Evolutionary conservation across 2,797 vertebrate genomes (phyloP).

Genomic region (Cephalopachus bancanus): DNA sequence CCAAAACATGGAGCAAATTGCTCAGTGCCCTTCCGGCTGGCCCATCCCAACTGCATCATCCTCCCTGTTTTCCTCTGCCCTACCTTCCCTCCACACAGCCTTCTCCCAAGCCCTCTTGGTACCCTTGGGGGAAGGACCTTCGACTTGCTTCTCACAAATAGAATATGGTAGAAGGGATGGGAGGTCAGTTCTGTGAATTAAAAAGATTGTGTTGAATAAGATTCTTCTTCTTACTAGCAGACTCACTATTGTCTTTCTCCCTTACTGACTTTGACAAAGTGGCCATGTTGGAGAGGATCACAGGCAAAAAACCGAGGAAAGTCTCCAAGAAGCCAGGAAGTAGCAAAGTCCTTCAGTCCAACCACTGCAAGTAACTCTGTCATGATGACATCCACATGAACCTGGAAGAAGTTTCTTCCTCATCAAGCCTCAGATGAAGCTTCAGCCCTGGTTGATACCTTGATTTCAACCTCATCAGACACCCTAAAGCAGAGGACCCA

Average conservation of each 20-base stretch:
- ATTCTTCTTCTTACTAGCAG: not conserved
- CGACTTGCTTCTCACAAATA: not conserved
- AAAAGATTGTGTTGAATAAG: not conserved
- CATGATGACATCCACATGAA: not conserved
- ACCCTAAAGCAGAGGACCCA: not conserved
- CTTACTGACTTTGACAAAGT: not conserved
- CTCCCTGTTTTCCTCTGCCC: rapidly evolving
- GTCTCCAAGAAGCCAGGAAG: rapidly evolving
- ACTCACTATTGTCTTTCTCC: not conserved
- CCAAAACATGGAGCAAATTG: rapidly evolving
- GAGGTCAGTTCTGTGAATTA: not conserved
- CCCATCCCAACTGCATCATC: not conserved
- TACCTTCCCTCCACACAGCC: not conserved
- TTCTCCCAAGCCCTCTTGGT: rapidly evolving
- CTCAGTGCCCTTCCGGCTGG: not conserved
- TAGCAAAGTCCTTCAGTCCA: not conserved
- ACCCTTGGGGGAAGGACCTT: not conserved
- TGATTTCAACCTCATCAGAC: not conserved
- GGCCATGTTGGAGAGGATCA: not conserved
- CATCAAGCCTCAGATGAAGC: not conserved
- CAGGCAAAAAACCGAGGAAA: rapidly evolving
- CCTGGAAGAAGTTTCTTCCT: not conserved
- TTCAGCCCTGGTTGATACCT: not conserved
- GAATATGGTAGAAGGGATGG: rapidly evolving
- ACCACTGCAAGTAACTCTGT: not conserved